These are phyloP conservation scores for Chaetura pelagica DNA, from an alignment of 2,113 vertebrate species.

Conservation along the genomic window DNA sequence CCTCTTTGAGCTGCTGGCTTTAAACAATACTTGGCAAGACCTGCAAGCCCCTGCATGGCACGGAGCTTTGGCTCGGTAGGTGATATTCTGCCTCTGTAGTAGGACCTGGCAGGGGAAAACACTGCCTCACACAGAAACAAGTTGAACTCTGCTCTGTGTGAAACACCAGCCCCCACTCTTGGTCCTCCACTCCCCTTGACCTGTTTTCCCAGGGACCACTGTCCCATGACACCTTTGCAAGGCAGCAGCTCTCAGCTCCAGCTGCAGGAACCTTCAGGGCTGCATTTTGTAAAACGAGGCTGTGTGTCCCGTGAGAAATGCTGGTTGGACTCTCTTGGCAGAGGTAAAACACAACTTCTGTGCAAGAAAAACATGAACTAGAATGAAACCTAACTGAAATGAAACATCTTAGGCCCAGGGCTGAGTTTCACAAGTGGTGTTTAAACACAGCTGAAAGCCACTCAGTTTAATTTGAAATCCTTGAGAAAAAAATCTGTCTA, in stretches of 20 bases:
- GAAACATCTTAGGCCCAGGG: not conserved
- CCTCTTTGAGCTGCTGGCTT: not conserved
- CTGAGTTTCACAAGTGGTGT: rapidly evolving
- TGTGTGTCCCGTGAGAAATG: not conserved
- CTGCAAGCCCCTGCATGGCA: not conserved
- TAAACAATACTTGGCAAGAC: not conserved
- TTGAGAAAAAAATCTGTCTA: not conserved
- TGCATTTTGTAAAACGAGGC: not conserved
- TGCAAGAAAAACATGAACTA: not conserved
- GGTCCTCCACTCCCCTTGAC: not conserved
- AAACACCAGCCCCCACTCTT: not conserved
- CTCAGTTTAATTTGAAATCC: not conserved
- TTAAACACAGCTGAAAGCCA: not conserved
- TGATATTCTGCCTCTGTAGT: not conserved
- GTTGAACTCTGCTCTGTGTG: not conserved
- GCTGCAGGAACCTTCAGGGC: not conserved
- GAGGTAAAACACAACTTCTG: not conserved
- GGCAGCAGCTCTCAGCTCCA: not conserved
- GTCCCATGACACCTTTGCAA: not conserved
- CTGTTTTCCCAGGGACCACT: not conserved
- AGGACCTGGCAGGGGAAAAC: not conserved
- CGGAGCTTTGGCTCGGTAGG: not conserved
- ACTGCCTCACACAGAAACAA: not conserved
- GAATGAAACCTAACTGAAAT: not conserved
- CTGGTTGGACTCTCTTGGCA: not conserved